These are phyloP conservation scores for Syngnathus scovelli DNA, from an alignment of 2,113 vertebrate genomes.

Conservation along the genomic window DNA sequence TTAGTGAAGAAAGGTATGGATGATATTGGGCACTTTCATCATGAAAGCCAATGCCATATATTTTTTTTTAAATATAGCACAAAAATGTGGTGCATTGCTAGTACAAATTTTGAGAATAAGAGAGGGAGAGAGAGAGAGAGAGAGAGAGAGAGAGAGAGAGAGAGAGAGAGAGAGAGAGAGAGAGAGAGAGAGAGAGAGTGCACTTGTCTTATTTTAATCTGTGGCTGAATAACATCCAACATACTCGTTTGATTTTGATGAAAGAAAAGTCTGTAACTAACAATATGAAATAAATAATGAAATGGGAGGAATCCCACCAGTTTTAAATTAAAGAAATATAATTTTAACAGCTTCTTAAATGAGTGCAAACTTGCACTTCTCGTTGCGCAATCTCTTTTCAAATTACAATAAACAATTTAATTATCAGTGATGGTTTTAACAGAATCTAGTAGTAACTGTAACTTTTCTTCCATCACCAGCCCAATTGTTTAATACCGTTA, in stretches of 20 bases:
- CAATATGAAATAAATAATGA: background rate
- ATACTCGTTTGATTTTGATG: background rate
- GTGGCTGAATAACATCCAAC: background rate
- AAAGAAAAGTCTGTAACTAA: no score
- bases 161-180: background rate
- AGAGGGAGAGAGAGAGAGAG: background rate
- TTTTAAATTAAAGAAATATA: background rate
- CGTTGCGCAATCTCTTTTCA: background rate
- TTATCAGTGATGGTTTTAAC: background rate
- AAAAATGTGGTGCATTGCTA: background rate
- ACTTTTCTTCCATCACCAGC: background rate
- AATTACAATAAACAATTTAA: background rate
- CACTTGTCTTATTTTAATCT: background rate
- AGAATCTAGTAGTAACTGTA: background rate
- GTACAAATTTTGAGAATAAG: background rate
- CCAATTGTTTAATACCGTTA: background rate
- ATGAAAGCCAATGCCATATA: background rate
- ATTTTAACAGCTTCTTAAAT: background rate
- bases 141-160: background rate
- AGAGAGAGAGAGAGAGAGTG: background rate
- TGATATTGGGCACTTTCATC: slow-evolving; percentile 1
- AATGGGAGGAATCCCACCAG: background rate
- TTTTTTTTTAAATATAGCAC: background rate
- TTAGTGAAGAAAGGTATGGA: slow-evolving; percentile 25
- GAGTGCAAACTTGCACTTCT: background rate